Conservation (phyloP, 92 coral and sea anemone genomes). For the Phymanthus crucifer region DNA sequence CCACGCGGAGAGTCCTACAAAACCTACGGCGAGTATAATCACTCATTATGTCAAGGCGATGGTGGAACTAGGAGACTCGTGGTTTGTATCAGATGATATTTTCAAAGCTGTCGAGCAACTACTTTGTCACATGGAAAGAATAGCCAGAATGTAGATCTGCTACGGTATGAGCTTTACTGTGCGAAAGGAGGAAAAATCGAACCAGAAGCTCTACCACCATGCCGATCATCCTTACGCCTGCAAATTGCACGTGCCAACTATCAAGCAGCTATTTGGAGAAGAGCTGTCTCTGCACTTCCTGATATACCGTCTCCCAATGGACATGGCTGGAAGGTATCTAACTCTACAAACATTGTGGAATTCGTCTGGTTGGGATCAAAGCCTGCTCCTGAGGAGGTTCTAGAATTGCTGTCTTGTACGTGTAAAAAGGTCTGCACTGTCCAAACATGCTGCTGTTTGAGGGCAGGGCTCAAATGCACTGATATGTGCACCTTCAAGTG, state of each 20-base stretch:
- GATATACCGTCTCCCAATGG: slow-evolving; percentile 61
- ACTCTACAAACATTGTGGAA: slow-evolving; percentile 20
- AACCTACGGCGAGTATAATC: too few relatives aligned
- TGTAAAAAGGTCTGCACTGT: slow-evolving; percentile 48
- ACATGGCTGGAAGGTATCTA: slow-evolving; percentile 46
- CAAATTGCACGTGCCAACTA: slow-evolving; percentile 54
- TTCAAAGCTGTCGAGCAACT: slow-evolving; percentile 31
- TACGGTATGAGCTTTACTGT: slow-evolving; percentile 58
- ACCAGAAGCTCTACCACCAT: slow-evolving; percentile 64
- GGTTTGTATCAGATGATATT: slow-evolving; percentile 38
- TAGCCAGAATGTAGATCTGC: slow-evolving; percentile 34
- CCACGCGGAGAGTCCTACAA: slow-evolving; percentile 18
- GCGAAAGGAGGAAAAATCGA: slow-evolving; percentile 61
- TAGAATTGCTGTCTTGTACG: slow-evolving; percentile 53
- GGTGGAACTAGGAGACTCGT: slow-evolving; percentile 28
- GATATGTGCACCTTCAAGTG: slow-evolving; percentile 45
- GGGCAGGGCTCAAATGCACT: slow-evolving; percentile 63
- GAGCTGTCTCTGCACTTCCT: slow-evolving; percentile 46
- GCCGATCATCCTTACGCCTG: slow-evolving; percentile 55
- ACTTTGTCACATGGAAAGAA: slow-evolving; percentile 50
- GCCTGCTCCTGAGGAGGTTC: slow-evolving; percentile 67
- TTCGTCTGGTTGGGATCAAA: slow-evolving; percentile 58
- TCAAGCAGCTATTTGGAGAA: slow-evolving; percentile 61
- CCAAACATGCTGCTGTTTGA: slow-evolving; percentile 50
- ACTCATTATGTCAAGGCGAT: slow-evolving; percentile 38